Conservation (phyloP, 2,797 vertebrate species). For the Sphenodon punctatus region DNA sequence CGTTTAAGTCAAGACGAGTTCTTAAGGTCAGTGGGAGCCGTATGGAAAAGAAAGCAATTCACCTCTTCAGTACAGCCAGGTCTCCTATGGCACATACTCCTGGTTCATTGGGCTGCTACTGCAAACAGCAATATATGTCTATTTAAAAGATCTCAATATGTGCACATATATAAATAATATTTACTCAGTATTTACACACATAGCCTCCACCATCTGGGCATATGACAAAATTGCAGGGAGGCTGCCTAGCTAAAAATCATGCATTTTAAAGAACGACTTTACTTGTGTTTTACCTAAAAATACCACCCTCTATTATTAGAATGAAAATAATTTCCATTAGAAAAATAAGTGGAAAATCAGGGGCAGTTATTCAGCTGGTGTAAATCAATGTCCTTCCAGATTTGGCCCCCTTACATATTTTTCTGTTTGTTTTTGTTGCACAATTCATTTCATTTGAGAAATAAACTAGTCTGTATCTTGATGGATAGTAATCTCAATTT, state of each 20-base stretch:
- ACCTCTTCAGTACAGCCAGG: neutral
- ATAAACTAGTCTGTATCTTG: neutral
- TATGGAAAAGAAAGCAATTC: neutral
- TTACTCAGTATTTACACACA: no score
- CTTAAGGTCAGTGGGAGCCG: constrained; percentile 63
- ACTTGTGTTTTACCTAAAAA: neutral
- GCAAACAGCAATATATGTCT: neutral
- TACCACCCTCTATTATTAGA: neutral
- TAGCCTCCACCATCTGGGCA: neutral
- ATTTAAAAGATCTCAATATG: neutral
- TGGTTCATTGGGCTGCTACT: neutral
- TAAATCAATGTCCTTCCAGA: neutral
- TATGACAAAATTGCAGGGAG: neutral
- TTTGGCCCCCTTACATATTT: neutral
- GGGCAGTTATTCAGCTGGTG: neutral
- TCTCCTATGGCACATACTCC: neutral
- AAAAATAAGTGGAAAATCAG: neutral
- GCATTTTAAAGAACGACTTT: neutral
- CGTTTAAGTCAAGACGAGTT: constrained; percentile 34
- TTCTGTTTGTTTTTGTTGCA: neutral
- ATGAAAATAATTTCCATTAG: neutral
- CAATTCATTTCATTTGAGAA: neutral
- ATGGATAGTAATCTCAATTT: neutral
- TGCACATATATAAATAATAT: no score
- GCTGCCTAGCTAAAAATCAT: neutral